phyloP scores from a whole-genome alignment of 2,888 invertebrate genomes.

The Eupelmus urozonus region DNA sequence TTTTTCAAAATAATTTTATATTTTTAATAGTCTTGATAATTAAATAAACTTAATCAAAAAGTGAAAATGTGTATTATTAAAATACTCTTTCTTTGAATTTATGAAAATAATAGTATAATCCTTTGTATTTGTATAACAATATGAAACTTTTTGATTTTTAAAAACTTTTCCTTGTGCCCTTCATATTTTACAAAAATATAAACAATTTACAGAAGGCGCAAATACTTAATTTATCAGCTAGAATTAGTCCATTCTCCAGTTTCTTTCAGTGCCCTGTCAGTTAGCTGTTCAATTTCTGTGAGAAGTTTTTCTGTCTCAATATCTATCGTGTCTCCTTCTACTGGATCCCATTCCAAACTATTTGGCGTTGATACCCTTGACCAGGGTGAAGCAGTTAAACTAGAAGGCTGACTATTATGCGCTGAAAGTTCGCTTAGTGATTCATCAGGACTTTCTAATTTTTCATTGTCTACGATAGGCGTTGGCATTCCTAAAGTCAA shows the following conservation, averaged over 20 bases:
- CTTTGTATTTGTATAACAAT: constrained; percentile 34
- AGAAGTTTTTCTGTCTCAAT: constrained; percentile 83
- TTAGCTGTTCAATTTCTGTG: constrained; percentile 84
- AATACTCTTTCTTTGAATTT: constrained; percentile 39
- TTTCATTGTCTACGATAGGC: constrained; percentile 62
- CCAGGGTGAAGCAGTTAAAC: constrained; percentile 77
- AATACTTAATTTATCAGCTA: constrained; percentile 68
- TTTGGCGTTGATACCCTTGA: constrained; percentile 83
- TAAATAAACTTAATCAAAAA: constrained; percentile 34
- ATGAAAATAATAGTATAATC: constrained; percentile 42
- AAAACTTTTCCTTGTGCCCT: constrained; percentile 38
- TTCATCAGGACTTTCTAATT: constrained; percentile 62
- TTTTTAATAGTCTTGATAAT: constrained; percentile 11
- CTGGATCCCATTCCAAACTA: constrained; percentile 85
- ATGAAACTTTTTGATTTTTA: constrained; percentile 45
- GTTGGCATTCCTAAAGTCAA: constrained; percentile 66
- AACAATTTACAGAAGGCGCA: constrained; percentile 62
- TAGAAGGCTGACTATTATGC: constrained; percentile 71
- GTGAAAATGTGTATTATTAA: constrained; percentile 49
- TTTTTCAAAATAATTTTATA: constrained; percentile 35
- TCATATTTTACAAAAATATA: constrained; percentile 72
- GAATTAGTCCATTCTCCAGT: constrained; percentile 79
- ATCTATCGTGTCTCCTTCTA: constrained; percentile 80
- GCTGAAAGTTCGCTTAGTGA: constrained; percentile 67
- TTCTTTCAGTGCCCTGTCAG: constrained; percentile 82